These are phyloP conservation scores for Buceros bicornis DNA, from an alignment of 2,797 vertebrate genomes.

Conservation along the genomic window DNA sequence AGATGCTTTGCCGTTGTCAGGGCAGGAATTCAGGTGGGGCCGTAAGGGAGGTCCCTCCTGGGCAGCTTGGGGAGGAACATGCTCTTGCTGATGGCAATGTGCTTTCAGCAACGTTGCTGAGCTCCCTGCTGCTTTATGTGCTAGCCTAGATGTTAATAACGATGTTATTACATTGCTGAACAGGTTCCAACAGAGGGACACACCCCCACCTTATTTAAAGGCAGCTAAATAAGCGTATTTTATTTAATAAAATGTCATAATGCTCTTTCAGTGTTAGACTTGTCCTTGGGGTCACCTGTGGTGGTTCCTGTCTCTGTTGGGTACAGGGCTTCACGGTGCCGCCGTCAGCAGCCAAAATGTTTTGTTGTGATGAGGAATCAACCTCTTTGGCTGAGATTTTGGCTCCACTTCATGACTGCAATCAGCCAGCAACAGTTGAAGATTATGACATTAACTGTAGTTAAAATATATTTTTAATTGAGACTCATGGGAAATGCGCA, in stretches of 20 bases:
- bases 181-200: not conserved
- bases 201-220: not conserved
- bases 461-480: conserved; percentile 18
- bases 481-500: not conserved
- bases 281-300: not conserved
- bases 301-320: not conserved
- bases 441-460: not conserved
- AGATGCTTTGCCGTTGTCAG: not conserved
- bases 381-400: not conserved
- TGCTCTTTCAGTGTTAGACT: not conserved
- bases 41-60: rapidly evolving
- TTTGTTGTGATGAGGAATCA: not conserved
- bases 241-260: not conserved
- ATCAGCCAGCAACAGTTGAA: not conserved
- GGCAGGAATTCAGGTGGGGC: not conserved
- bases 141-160: not conserved
- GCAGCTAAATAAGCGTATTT: not conserved
- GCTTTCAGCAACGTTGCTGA: rapidly evolving
- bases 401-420: not conserved
- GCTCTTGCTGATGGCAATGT: not conserved
- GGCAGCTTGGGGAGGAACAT: rapidly evolving
- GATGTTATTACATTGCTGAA: not conserved
- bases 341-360: rapidly evolving
- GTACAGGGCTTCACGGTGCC: rapidly evolving
- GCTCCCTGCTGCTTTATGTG: not conserved